Conservation (phyloP, 2,113 vertebrate genomes). For the Mus pahari region DNA sequence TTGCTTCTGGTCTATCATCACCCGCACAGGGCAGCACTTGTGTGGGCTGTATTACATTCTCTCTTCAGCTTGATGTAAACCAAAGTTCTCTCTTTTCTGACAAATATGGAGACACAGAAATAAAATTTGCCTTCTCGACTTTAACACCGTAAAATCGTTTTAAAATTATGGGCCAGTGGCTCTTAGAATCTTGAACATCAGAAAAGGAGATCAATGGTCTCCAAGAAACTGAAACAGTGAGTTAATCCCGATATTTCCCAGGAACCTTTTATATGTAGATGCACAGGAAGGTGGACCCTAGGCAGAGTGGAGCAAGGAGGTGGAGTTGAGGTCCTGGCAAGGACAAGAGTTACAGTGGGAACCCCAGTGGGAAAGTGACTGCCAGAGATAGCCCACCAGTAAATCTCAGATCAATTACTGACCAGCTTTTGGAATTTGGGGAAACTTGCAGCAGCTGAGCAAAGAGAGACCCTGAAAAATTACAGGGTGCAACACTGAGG, state of each 20-base stretch:
- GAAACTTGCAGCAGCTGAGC: not conserved
- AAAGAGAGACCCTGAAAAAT: not conserved
- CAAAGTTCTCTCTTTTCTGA: not conserved
- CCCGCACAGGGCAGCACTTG: accelerated
- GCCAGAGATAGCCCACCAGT: no score
- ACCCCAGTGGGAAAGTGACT: not conserved
- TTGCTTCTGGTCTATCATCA: not conserved
- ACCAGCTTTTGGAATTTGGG: not conserved
- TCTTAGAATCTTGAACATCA: not conserved
- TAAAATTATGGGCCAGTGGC: not conserved
- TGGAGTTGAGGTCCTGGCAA: not conserved
- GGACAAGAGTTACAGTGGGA: no score
- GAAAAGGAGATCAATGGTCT: not conserved
- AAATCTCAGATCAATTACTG: not conserved
- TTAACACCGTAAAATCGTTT: not conserved
- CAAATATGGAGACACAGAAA: not conserved
- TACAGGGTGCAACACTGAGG: not conserved
- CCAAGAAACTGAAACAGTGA: not conserved
- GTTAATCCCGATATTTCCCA: not conserved
- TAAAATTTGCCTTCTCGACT: not conserved
- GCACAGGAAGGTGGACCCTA: not conserved
- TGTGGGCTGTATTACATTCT: not conserved
- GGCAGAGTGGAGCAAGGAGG: not conserved
- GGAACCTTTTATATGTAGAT: not conserved
- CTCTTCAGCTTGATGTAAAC: not conserved